Evolutionary conservation across 2,113 vertebrate genomes (phyloP), one percentile per base, ranked within the genome.

Genomic region (Heloderma charlesbogerti): DNA sequence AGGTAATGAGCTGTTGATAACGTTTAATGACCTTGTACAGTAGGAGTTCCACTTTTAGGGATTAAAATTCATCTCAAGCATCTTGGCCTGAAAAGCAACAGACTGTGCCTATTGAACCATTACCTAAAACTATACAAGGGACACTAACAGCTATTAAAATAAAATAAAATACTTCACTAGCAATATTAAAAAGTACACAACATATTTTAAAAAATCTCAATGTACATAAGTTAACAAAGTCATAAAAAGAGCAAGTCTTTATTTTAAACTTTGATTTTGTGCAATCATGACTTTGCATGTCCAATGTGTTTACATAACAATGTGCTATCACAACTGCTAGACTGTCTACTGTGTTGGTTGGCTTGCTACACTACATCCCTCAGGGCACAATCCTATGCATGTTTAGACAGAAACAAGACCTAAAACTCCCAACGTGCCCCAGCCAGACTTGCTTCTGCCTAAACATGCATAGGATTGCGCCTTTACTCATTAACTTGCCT

Each of bases 1-100:
- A 92, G 66, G 86, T 89, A 93, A 89, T 34, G 0, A 94, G 54
- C 9, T 84, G 48, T 69, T 88, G 90, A 84, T 88, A 91, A 91
- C 78, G 43, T 92, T 86, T 60, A 90, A 66, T 84, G 74, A 93
- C 83, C 72, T 87, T 86, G 34, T 92, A 75, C 75, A 57, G 29
- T 40, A 27, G 27, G 79, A 82, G 9, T 88, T 89, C 45, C 27
- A n/a, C 54, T 69, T 88, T 4, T 3, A 71, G 83, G 10, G 45
- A 75, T 89, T 92, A 43, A 83, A 92, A 51, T 85, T 88, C 83
- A 88, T 92, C 69, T 75, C 31, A 86, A 37, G 1, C 31, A 40
- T 80, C 92, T 66, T 71, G 85, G 67, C 22, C 22, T 83, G 0
- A 0, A 57, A 89, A 72, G 84, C 93, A 92, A 91, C 71, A 88